These are phyloP conservation scores for Pangasius djambal DNA, from an alignment of 2,797 vertebrate species.

Conservation along the genomic window DNA sequence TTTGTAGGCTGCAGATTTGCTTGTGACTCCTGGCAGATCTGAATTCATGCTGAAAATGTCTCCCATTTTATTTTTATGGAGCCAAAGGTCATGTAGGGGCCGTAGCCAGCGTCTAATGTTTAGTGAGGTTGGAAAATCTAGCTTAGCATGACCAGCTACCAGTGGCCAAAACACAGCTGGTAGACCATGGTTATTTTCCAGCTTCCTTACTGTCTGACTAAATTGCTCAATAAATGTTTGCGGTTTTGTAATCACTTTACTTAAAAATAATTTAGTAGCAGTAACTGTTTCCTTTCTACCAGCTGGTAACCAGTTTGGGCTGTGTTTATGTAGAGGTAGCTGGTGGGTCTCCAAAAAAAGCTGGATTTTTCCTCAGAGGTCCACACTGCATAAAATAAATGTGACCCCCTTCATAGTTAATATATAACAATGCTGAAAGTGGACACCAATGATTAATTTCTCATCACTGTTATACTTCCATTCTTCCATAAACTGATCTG, in stretches of 20 bases:
- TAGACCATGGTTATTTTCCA: not conserved
- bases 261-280: not conserved
- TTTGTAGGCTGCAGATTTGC: slow-evolving; percentile 1
- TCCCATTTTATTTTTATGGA: not conserved
- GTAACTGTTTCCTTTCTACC: not conserved
- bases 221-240: not conserved
- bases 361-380: not conserved
- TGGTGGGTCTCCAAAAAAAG: not conserved
- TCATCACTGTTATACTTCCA: not conserved
- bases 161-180: not conserved
- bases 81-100: not conserved
- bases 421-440: not conserved
- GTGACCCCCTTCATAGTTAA: not conserved
- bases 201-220: not conserved
- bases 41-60: not conserved
- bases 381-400: not conserved
- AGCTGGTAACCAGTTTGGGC: not conserved
- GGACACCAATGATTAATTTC: not conserved
- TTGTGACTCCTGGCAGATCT: slow-evolving; percentile 10
- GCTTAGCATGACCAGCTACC: not conserved
- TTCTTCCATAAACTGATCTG: not conserved
- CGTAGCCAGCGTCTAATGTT: not conserved
- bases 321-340: not conserved
- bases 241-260: not conserved
- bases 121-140: not conserved